Percentiles rank a stretch among this genome's conserved stretches.
These are phyloP conservation scores for Cerceris ruficornis DNA, from an alignment of 2,888 invertebrate genomes.

Conservation along the genomic window DNA sequence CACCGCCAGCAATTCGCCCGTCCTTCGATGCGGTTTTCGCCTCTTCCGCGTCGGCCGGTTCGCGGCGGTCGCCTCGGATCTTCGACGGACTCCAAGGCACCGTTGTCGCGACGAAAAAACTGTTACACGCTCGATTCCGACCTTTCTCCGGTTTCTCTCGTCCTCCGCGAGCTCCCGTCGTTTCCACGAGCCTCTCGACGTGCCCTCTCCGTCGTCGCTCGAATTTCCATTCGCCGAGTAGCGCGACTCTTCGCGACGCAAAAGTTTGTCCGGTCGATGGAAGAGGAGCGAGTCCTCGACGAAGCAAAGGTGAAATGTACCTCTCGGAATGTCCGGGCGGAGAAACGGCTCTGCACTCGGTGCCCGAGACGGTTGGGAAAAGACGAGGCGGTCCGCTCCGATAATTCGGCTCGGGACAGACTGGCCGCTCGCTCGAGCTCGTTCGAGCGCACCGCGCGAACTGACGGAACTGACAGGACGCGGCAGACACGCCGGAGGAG, in stretches of 20 bases:
- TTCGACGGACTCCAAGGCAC: not conserved
- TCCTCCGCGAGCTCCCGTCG: no score
- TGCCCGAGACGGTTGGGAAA: no score
- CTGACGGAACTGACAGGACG: constrained; percentile 57
- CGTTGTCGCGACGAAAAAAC: not conserved
- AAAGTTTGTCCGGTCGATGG: no score
- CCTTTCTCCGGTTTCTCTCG: no score
- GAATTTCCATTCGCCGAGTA: no score
- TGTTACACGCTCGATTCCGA: no score
- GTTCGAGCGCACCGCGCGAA: constrained; percentile 62
- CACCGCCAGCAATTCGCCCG: not conserved
- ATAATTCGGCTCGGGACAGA: constrained; percentile 18
- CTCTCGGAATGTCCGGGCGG: not conserved
- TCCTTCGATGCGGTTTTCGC: no score
- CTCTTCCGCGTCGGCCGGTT: not conserved
- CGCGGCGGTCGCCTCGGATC: not conserved
- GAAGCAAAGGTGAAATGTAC: not conserved
- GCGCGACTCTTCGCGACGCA: no score
- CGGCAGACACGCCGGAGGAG: constrained; percentile 20
- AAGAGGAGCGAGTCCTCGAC: not conserved
- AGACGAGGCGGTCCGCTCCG: not conserved
- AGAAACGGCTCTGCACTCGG: no score
- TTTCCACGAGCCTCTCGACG: no score
- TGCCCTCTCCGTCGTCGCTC: no score
- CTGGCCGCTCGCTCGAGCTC: constrained; percentile 56